Evolutionary conservation across 2,888 invertebrate genomes (phyloP).

Genomic region (Rhimphoctona megacephalus): DNA sequence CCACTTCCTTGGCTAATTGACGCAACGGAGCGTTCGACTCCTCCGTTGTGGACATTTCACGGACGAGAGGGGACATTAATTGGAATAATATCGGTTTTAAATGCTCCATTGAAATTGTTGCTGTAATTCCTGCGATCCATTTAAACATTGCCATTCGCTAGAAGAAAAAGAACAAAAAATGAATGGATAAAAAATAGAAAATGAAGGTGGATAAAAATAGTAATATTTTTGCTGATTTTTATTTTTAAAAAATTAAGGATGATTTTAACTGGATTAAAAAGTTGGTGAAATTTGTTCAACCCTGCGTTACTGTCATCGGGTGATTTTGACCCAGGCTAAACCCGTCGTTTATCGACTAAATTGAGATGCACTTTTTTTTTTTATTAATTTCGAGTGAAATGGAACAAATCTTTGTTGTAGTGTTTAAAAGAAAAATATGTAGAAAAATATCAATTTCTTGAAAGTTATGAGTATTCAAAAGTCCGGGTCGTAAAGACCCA

Average conservation of each 20-base stretch:
- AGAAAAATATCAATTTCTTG: too few relatives aligned
- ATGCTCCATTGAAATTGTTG: slow-evolving; percentile 87
- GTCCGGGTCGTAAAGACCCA: background rate
- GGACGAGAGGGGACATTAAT: slow-evolving; percentile 91
- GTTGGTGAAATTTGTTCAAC: too few relatives aligned
- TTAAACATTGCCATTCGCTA: slow-evolving; percentile 93
- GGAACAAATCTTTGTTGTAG: too few relatives aligned
- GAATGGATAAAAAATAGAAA: slow-evolving; percentile 30
- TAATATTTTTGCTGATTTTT: background rate
- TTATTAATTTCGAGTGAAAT: too few relatives aligned
- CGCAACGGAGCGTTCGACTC: slow-evolving; percentile 88
- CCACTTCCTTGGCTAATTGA: slow-evolving; percentile 90
- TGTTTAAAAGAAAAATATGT: too few relatives aligned
- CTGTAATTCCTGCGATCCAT: slow-evolving; percentile 91
- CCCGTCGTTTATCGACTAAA: background rate
- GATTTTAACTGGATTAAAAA: background rate
- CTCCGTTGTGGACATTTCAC: slow-evolving; percentile 91
- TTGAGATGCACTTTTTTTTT: too few relatives aligned
- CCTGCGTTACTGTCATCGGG: background rate
- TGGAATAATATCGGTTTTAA: slow-evolving; percentile 88
- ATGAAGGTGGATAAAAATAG: background rate
- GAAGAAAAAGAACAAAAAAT: slow-evolving; percentile 79
- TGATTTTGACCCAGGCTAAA: background rate
- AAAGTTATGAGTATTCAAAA: background rate
- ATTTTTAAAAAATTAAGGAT: slow-evolving; percentile 76